These are phyloP conservation scores for Toxostoma redivivum DNA, from an alignment of 2,113 vertebrate genomes.

Conservation along the genomic window DNA sequence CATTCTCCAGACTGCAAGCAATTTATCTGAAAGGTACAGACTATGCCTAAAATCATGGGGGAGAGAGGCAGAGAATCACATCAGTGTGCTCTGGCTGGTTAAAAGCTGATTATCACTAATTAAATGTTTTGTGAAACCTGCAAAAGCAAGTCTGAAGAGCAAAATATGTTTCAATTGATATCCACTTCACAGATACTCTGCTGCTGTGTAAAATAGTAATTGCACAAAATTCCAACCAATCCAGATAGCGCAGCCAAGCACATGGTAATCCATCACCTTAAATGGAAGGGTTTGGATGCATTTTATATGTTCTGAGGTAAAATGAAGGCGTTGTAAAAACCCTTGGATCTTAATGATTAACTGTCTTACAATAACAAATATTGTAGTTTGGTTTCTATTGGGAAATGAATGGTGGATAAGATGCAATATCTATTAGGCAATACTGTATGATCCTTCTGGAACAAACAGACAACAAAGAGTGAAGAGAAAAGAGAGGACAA, in stretches of 20 bases:
- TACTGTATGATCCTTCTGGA: not conserved
- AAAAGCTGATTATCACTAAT: slow-evolving; percentile 50
- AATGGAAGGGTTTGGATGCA: not conserved
- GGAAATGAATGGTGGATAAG: not conserved
- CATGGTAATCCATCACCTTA: not conserved
- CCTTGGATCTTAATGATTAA: not conserved
- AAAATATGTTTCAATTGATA: slow-evolving; percentile 26
- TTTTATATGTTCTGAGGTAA: not conserved
- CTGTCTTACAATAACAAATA: not conserved
- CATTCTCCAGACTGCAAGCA: not conserved
- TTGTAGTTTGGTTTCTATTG: not conserved
- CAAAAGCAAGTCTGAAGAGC: slow-evolving; percentile 5
- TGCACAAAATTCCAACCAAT: not conserved
- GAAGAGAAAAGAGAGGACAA: not conserved
- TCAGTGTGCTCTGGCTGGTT: slow-evolving; percentile 26
- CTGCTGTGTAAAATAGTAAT: not conserved
- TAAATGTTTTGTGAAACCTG: slow-evolving; percentile 50
- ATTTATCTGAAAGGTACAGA: slow-evolving; percentile 51
- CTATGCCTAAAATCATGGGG: not conserved
- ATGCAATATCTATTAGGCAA: not conserved
- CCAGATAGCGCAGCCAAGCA: not conserved
- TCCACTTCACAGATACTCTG: slow-evolving; percentile 15
- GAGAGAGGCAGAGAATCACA: not conserved
- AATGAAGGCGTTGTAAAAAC: not conserved
- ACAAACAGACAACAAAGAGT: not conserved